These are phyloP conservation scores for Drosophila insularis DNA, from an alignment of 1,140 invertebrate species.

Conservation along the genomic window DNA sequence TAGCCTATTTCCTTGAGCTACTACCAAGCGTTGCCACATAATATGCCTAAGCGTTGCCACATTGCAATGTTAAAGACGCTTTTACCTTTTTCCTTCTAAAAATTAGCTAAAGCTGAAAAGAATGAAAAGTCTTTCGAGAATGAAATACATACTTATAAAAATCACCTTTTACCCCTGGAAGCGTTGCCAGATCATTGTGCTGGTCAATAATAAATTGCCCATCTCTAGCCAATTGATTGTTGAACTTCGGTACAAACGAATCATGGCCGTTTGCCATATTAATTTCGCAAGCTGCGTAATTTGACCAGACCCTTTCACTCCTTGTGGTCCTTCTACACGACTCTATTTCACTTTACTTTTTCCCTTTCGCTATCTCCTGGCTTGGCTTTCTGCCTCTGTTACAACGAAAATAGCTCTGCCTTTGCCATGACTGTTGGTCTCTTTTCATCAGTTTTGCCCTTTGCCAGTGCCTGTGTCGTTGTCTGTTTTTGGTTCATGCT, in stretches of 20 bases:
- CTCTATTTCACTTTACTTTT: not conserved
- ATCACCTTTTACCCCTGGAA: too few relatives aligned
- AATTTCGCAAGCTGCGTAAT: conserved; percentile 56
- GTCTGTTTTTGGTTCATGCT: not conserved
- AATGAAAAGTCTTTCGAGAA: too few relatives aligned
- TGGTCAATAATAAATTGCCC: not conserved
- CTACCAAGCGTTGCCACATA: too few relatives aligned
- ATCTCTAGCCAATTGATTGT: not conserved
- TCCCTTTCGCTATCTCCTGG: not conserved
- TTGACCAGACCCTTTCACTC: conserved; percentile 34
- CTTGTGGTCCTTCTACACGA: too few relatives aligned
- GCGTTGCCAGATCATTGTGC: not conserved
- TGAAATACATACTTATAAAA: too few relatives aligned
- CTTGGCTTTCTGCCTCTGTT: not conserved
- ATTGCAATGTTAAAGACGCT: too few relatives aligned
- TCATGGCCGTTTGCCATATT: conserved; percentile 51
- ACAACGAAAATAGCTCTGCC: not conserved
- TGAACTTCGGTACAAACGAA: not conserved
- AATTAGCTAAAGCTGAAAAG: too few relatives aligned
- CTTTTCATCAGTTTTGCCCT: not conserved
- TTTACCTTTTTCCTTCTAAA: too few relatives aligned
- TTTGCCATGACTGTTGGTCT: too few relatives aligned
- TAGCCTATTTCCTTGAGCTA: too few relatives aligned
- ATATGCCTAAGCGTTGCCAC: too few relatives aligned
- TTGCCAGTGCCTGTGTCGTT: not conserved